Conservation (phyloP, 1,140 invertebrate genomes). For the Caerostris darwini region DNA sequence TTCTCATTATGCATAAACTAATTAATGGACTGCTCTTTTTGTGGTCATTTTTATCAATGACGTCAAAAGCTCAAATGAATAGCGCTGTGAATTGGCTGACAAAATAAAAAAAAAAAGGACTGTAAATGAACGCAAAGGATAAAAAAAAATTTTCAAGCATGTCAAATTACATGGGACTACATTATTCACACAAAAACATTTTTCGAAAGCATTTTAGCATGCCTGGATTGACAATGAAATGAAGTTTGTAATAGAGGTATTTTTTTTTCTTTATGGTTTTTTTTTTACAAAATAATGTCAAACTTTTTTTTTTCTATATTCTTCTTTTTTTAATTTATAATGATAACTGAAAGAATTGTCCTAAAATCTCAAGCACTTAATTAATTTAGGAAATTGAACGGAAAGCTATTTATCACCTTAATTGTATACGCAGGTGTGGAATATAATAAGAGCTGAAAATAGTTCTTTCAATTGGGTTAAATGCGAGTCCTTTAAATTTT, state of each 20-base stretch:
- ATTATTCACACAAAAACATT: slow-evolving; percentile 35
- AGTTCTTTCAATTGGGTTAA: not conserved
- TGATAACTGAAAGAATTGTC: not conserved
- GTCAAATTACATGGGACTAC: slow-evolving; percentile 29
- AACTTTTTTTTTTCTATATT: not conserved
- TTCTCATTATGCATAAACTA: slow-evolving; percentile 49
- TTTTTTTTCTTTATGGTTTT: not conserved
- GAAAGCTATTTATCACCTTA: slow-evolving; percentile 48
- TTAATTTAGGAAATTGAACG: slow-evolving; percentile 34
- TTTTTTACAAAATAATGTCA: not conserved
- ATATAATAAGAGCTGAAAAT: not conserved
- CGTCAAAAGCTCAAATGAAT: slow-evolving; percentile 46
- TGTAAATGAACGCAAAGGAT: not conserved
- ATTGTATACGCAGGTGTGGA: slow-evolving; percentile 19
- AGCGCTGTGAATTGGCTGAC: not conserved
- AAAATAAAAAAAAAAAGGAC: not conserved
- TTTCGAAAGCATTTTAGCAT: not conserved
- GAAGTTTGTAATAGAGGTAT: not conserved
- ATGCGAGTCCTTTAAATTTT: not conserved
- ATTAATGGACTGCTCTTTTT: slow-evolving; percentile 56
- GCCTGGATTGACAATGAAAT: slow-evolving; percentile 39
- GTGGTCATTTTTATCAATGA: slow-evolving; percentile 49
- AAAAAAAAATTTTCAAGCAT: slow-evolving; percentile 31
- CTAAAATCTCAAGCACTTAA: slow-evolving; percentile 36
- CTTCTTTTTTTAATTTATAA: not conserved